Conservation (phyloP, 2,888 invertebrate species). For the Hydrotaea diabolus region DNA sequence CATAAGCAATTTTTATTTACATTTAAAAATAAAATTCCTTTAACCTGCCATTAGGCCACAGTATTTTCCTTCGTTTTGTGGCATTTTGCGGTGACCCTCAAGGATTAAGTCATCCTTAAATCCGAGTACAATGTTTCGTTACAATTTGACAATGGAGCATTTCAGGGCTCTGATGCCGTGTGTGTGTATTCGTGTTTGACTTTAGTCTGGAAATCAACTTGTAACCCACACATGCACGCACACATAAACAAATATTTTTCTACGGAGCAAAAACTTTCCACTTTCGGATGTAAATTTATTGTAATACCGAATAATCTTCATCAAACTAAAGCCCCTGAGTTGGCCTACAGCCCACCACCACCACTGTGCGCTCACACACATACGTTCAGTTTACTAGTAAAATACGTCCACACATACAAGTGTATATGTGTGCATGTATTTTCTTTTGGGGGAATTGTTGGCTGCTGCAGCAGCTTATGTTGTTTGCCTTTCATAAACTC, state of each 20-base stretch:
- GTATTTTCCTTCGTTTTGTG: not conserved
- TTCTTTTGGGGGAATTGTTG: slow-evolving; percentile 2
- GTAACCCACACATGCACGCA: not conserved
- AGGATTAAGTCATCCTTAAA: not conserved
- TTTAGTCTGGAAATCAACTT: not conserved
- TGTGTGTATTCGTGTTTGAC: not conserved
- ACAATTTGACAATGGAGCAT: not conserved
- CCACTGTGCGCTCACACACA: not conserved
- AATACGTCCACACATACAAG: no score
- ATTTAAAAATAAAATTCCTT: not conserved
- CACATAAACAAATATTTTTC: slow-evolving; percentile 6
- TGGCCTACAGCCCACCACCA: not conserved
- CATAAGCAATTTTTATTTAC: not conserved
- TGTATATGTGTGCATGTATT: not conserved
- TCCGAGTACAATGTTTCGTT: not conserved
- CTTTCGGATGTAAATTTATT: slow-evolving; percentile 30
- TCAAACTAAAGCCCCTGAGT: not conserved
- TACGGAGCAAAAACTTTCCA: slow-evolving; percentile 5
- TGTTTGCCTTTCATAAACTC: slow-evolving; percentile 28
- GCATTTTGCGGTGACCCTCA: slow-evolving; percentile 1
- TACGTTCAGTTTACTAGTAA: no score
- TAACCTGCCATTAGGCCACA: not conserved
- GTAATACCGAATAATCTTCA: slow-evolving; percentile 35
- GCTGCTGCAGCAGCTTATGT: not conserved
- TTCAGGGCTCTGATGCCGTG: not conserved